phyloP scores from a whole-genome alignment of 2,113 vertebrate genomes.

The Macrotus californicus region DNA sequence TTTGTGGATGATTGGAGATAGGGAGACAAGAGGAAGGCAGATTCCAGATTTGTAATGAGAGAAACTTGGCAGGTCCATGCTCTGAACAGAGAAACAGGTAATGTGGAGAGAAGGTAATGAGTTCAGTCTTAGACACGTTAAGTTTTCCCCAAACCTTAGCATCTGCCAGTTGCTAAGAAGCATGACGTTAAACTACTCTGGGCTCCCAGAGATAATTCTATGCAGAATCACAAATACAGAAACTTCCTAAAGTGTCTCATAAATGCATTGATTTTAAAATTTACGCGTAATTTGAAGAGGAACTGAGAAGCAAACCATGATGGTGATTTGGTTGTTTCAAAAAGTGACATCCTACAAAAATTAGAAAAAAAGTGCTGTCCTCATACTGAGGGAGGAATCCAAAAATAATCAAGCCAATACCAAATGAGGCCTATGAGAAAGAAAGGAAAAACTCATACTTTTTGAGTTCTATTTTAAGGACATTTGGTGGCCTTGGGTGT shows the following conservation, averaged over 20 bases:
- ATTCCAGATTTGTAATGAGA: neutral
- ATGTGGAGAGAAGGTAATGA: neutral
- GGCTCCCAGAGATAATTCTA: neutral
- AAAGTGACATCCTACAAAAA: neutral
- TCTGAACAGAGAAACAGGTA: neutral
- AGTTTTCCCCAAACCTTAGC: neutral
- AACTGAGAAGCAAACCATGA: neutral
- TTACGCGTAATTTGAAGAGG: constrained; percentile 17
- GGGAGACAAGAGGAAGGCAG: neutral
- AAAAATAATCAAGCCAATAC: constrained; percentile 38
- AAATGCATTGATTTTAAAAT: neutral
- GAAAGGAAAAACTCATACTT: constrained; percentile 30
- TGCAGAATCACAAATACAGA: constrained; percentile 31
- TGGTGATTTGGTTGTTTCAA: neutral
- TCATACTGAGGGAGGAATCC: constrained; percentile 1
- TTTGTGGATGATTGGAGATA: neutral
- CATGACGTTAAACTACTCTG: neutral
- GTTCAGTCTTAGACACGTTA: neutral
- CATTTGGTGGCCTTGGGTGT: neutral
- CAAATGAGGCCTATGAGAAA: constrained; percentile 42
- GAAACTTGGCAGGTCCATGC: neutral
- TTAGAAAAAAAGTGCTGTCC: neutral
- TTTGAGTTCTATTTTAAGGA: constrained; percentile 52
- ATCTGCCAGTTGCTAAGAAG: neutral
- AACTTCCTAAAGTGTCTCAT: constrained; percentile 35